These are phyloP conservation scores for Toxonevra muliebris DNA, from an alignment of 2,888 invertebrate genomes.

Conservation along the genomic window DNA sequence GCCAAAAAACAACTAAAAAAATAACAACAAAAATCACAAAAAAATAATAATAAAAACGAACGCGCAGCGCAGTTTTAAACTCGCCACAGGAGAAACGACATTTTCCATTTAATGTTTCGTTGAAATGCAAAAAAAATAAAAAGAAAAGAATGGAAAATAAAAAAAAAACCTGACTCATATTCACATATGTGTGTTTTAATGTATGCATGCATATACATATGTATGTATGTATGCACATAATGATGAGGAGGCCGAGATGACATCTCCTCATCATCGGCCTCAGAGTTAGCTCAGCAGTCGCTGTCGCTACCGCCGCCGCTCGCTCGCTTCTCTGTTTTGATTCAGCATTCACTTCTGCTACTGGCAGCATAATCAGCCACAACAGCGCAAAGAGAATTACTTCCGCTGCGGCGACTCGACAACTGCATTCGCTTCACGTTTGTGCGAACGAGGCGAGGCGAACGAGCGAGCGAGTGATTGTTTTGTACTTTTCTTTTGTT, in stretches of 20 bases:
- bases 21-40: not conserved
- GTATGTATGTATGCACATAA: slow-evolving; percentile 11
- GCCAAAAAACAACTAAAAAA: slow-evolving; percentile 10
- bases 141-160: slow-evolving; percentile 16
- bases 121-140: slow-evolving; percentile 4
- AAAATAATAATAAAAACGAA: slow-evolving; percentile 13
- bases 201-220: slow-evolving; percentile 2
- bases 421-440: slow-evolving; percentile 13
- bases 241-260: slow-evolving; percentile 24
- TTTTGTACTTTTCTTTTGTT: slow-evolving; percentile 56
- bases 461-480: slow-evolving; percentile 43
- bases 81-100: slow-evolving; percentile 36
- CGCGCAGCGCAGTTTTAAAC: slow-evolving; percentile 21
- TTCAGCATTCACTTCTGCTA: slow-evolving; percentile 31
- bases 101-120: slow-evolving; percentile 18
- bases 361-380: slow-evolving; percentile 61
- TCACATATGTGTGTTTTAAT: slow-evolving; percentile 3
- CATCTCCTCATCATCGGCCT: slow-evolving; percentile 21
- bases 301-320: slow-evolving; percentile 12
- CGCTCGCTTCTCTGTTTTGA: slow-evolving; percentile 15
- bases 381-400: slow-evolving; percentile 58
- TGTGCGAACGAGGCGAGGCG: no score
- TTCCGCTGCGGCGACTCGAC: slow-evolving; percentile 57
- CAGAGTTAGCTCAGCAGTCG: slow-evolving; percentile 10
- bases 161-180: slow-evolving; percentile 18